Conservation (phyloP, 2,888 invertebrate species). For the Drosophila parthenogenetica region DNA sequence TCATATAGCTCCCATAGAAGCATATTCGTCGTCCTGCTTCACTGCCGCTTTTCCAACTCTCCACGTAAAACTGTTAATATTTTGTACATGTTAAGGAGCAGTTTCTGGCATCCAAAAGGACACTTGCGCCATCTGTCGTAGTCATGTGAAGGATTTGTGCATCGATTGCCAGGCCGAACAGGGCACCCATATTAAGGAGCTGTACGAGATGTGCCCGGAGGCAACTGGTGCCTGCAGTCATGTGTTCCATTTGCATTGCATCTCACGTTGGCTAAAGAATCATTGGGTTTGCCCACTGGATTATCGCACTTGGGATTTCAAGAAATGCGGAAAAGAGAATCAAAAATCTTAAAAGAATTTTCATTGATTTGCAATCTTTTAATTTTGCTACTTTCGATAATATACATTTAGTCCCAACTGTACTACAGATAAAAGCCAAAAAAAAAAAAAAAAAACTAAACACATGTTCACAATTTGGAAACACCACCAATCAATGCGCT, state of each 20-base stretch:
- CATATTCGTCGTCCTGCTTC: background rate
- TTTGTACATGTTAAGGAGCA: background rate
- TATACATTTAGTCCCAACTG: background rate
- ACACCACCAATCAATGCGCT: too few species aligned
- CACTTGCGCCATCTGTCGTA: conserved; percentile 36
- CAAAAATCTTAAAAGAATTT: conserved; percentile 8
- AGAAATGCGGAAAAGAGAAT: conserved; percentile 14
- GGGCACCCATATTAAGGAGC: background rate
- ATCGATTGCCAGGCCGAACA: conserved; percentile 20
- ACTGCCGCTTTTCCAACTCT: too few species aligned
- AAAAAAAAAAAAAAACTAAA: too few species aligned
- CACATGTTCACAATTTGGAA: too few species aligned
- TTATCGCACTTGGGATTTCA: conserved; percentile 21
- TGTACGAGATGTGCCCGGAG: conserved; percentile 3
- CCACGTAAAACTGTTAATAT: too few species aligned
- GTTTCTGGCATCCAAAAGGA: conserved; percentile 5
- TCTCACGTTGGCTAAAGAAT: conserved; percentile 24
- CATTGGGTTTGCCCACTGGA: conserved; percentile 25
- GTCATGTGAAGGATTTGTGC: conserved; percentile 17
- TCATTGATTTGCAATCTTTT: background rate
- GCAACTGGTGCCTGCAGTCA: conserved; percentile 18
- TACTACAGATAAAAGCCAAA: too few species aligned
- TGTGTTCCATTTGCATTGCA: conserved; percentile 30
- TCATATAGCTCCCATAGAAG: too few species aligned
- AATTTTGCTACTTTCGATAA: conserved; percentile 4